Evolutionary conservation across 2,113 vertebrate genomes (phyloP).

Genomic region (Hyperopisus bebe): DNA sequence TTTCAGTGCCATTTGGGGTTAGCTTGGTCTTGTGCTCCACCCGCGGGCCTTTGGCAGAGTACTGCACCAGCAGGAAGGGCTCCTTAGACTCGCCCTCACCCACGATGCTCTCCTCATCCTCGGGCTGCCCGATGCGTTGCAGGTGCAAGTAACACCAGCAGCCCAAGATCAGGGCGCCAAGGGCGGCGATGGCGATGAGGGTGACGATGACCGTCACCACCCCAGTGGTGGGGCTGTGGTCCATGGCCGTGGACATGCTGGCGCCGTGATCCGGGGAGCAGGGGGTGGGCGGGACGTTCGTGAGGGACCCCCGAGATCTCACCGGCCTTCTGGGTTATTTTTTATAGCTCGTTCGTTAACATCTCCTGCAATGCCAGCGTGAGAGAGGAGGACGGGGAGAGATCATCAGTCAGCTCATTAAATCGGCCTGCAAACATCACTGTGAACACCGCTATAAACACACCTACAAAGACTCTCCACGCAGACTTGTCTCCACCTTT

Average conservation of each 20-base stretch:
- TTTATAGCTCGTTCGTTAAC: not conserved
- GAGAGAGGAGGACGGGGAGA: not conserved
- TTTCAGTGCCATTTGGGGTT: constrained; percentile 58
- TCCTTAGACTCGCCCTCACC: constrained; percentile 81
- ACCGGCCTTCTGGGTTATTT: constrained; percentile 1
- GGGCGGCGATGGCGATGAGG: constrained; percentile 74
- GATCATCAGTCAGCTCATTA: not conserved
- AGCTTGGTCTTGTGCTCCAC: constrained; percentile 75
- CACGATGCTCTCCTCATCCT: constrained; percentile 83
- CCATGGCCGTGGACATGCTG: constrained; percentile 69
- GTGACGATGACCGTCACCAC: constrained; percentile 80
- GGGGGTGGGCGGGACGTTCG: not conserved
- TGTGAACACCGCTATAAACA: not conserved
- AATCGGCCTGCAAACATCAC: not conserved
- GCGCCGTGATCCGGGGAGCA: not conserved
- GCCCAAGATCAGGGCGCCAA: constrained; percentile 77
- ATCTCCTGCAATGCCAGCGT: not conserved
- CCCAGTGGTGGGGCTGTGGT: constrained; percentile 77
- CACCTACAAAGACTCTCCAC: not conserved
- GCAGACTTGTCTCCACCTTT: not conserved
- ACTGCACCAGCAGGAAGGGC: constrained; percentile 81
- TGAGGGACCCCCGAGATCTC: not conserved
- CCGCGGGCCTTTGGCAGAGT: constrained; percentile 71
- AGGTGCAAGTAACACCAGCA: constrained; percentile 84
- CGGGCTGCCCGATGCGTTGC: constrained; percentile 74